These are phyloP conservation scores for Thunnus thynnus DNA, from an alignment of 2,113 vertebrate species.

Conservation along the genomic window DNA sequence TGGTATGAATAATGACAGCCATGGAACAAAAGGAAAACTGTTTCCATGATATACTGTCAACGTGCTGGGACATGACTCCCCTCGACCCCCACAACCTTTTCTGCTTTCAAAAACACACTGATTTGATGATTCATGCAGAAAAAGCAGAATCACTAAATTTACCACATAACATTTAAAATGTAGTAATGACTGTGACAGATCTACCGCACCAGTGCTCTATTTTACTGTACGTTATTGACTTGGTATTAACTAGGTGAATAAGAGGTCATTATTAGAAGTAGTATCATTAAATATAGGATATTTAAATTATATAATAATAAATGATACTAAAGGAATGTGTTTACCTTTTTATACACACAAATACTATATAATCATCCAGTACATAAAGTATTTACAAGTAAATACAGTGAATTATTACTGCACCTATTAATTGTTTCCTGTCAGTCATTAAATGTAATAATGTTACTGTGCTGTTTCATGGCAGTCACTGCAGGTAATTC, in stretches of 20 bases:
- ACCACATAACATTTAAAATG: not conserved
- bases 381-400: no score
- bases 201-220: not conserved
- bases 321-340: no score
- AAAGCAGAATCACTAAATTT: not conserved
- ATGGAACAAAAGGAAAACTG: not conserved
- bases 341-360: not conserved
- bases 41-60: conserved; percentile 20
- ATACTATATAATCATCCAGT: no score
- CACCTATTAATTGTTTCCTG: no score
- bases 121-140: not conserved
- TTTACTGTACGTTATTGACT: not conserved
- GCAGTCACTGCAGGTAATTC: no score
- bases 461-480: no score
- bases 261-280: no score
- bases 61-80: not conserved
- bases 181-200: no score
- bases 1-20: conserved; percentile 35
- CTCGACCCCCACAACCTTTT: not conserved
- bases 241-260: not conserved
- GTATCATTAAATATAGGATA: not conserved
- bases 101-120: not conserved
- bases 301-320: not conserved
- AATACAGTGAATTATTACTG: no score
- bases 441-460: no score